Evolutionary conservation across 2,888 invertebrate genomes (phyloP), one percentile per base, ranked within the genome.

Genomic region (Caenorhabditis zanzibari): DNA sequence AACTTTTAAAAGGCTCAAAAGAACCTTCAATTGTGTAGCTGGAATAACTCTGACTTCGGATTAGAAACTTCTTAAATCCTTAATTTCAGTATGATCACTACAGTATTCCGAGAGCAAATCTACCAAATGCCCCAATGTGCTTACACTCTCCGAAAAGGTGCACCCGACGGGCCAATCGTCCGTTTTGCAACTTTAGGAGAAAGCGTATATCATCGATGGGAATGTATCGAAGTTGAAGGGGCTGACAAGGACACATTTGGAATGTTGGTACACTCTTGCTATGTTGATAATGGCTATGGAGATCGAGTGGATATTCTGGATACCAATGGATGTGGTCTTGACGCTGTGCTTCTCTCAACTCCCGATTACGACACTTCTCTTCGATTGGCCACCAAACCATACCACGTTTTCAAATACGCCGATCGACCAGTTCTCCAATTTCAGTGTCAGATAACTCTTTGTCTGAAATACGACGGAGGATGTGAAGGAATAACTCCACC

Each of bases 361-460:
- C 92, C 92, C 1, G 91, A 92, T 56, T 92, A 92, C 83, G 88
- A 88, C 41, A 47, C 82, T 7, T 86, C 73, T 16, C 85, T 92
- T 7, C 88, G 91, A 7, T 81, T 92, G n/a, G 92, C 92, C 9
- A 86, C 88, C 28, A 91, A 88, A 66, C 90, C 91, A 3, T 90
- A 90, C 64, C 92, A 92, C 79, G 92, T 92, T 16, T 92, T 92
- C 88, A 92, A 92, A 69, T 92, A 92, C 81, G 92, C 92, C 32
- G 92, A 92, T 73, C 75, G 89, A 7, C 91, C 91, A 1, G 90
- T 92, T 14, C 84, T 92, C 6, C 90, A 92, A 69, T 92, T 92
- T 81, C 92, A 92, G 72, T 92, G 92, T 74, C 92, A 92, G 83
- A 86, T 90, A 3, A 92, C 92, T 0, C 81, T 92, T 4, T 92